Base-by-base conservation (phyloP, 2,797 vertebrate species). In the Danio tinwini region DNA sequence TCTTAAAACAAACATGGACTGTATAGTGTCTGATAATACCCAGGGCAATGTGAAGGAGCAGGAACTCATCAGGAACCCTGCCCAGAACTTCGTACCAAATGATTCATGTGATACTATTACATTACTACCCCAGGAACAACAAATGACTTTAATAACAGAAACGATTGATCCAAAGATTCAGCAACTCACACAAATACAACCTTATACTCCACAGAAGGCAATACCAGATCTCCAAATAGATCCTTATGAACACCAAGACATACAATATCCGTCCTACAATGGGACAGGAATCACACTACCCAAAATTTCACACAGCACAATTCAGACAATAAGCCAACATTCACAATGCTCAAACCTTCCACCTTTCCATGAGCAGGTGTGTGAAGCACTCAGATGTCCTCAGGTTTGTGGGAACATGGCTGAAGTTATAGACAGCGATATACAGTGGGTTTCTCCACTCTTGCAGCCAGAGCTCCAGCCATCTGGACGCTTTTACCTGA, bases 361-460 rank as follows among this genome's bases (percentile, higher is more conserved):
- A 93, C 90, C 75, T 90, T 49, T 67, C 49, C 50, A 19, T 85
- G 82, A 85, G 13, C 82, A 84, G 63, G 45, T 85, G 14, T 82
- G 81, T 4, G 42, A 84, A 29, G 92, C 92, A 78, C 90, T 94
- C 89, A 90, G 90, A 78, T 92, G 93, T 29, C 89, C 92, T 91
- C 93, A 94, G 86, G 93, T 94, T 63, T 91, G 91, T 37, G 83
- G 89, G 45, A 81, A 91, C 86, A 83, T 78, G 75, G 47, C 50
- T 87, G 0, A 90, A 87, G 67, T 90, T 91, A 5, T 91, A 85
- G 0, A 4, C 62, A 72, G 64, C 14, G 19, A n/a, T 16, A 40
- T 16, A 6, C 88, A 84, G 75, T 81, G 83, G 58, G 77, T 84
- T 11, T n/a, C 82, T 70, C 72, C 82, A 10, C 82, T 63, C 11